Percentiles rank a stretch among this genome's conserved stretches.
phyloP scores from a whole-genome alignment of 2,888 invertebrate species.

The Ellobium chinense region DNA sequence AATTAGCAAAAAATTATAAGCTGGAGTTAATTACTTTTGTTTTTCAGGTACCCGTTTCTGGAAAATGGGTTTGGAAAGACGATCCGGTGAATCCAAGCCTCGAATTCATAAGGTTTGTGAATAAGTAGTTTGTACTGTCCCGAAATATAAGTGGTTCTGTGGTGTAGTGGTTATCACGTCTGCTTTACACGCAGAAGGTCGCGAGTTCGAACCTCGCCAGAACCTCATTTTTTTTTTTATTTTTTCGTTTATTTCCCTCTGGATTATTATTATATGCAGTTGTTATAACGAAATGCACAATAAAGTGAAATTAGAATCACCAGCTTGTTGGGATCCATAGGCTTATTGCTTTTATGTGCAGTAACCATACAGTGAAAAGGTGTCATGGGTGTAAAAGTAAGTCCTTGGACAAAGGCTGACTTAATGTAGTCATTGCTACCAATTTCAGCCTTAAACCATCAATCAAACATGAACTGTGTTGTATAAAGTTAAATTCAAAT shows the following conservation, averaged over 20 bases:
- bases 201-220: constrained; percentile 71
- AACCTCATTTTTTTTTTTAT: constrained; percentile 54
- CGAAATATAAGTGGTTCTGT: constrained; percentile 57
- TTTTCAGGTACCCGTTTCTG: constrained; percentile 39
- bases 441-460: too few relatives aligned
- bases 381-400: too few relatives aligned
- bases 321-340: too few relatives aligned
- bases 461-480: too few relatives aligned
- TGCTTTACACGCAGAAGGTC: constrained; percentile 75
- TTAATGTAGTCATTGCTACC: too few relatives aligned
- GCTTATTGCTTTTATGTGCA: too few relatives aligned
- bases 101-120: constrained; percentile 57
- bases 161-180: constrained; percentile 75
- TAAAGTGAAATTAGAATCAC: neutral
- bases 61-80: constrained; percentile 64
- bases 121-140: neutral
- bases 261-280: constrained; percentile 7
- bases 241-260: neutral
- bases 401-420: too few relatives aligned
- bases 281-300: neutral
- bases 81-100: constrained; percentile 51
- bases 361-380: too few relatives aligned
- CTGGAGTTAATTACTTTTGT: too few relatives aligned
- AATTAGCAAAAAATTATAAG: too few relatives aligned
- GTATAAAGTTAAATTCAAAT: too few relatives aligned